Conservation (phyloP, 92 coral and sea anemone species). For the Phymanthus crucifer region DNA sequence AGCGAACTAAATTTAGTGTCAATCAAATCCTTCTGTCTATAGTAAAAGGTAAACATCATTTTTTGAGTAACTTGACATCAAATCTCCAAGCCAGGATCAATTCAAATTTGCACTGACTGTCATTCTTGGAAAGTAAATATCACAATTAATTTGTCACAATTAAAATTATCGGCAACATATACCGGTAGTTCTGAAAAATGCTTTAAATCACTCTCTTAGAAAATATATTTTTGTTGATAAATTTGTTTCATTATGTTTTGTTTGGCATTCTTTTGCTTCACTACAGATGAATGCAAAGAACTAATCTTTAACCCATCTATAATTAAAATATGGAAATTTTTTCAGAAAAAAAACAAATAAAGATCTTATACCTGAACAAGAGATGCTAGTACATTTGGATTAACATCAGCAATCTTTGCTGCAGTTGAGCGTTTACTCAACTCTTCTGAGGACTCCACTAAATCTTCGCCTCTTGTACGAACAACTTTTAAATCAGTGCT, state of each 20-base stretch:
- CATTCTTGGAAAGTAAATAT: not conserved
- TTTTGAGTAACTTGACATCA: not conserved
- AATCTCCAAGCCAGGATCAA: not conserved
- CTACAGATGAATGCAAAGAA: slow-evolving; percentile 18
- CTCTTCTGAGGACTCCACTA: slow-evolving; percentile 8
- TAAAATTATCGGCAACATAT: not conserved
- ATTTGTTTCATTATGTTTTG: not conserved
- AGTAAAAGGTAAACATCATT: not conserved
- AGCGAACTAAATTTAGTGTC: not conserved
- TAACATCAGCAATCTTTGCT: slow-evolving; percentile 29
- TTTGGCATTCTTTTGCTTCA: slow-evolving; percentile 20
- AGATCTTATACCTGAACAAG: slow-evolving; percentile 35
- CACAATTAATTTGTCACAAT: not conserved
- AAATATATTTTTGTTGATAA: not conserved
- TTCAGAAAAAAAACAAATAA: not conserved
- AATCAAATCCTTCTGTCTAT: not conserved
- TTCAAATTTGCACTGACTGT: not conserved
- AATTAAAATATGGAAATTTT: slow-evolving; percentile 30
- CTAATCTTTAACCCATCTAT: slow-evolving; percentile 12
- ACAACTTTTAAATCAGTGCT: slow-evolving; percentile 17
- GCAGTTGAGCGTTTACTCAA: not conserved
- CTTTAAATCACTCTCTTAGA: not conserved
- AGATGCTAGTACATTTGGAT: slow-evolving; percentile 23
- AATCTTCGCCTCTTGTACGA: slow-evolving; percentile 1
- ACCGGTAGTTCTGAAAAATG: not conserved